Conservation (phyloP, 2,797 vertebrate genomes). For the Octomys mimax region DNA sequence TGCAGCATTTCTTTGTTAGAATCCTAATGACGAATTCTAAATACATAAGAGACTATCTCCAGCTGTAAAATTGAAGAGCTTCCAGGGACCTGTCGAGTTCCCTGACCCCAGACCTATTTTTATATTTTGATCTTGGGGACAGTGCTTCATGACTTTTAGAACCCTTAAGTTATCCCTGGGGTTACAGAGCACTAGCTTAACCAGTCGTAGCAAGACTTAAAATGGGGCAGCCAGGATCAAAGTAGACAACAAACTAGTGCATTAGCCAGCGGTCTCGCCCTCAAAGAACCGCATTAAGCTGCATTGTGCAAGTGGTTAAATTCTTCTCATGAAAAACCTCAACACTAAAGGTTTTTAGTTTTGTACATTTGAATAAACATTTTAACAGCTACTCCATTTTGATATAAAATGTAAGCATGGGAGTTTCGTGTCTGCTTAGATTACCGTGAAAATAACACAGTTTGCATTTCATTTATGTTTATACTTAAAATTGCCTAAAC, state of each 20-base stretch:
- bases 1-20: constrained; percentile 91
- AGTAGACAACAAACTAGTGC: constrained; percentile 88
- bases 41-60: constrained; percentile 91
- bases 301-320: constrained; percentile 79
- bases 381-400: constrained; percentile 61
- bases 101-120: constrained; percentile 91
- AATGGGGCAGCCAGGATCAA: constrained; percentile 90
- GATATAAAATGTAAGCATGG: constrained; percentile 78
- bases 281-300: constrained; percentile 81
- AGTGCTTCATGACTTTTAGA: constrained; percentile 88
- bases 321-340: constrained; percentile 77
- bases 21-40: constrained; percentile 92
- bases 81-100: constrained; percentile 89
- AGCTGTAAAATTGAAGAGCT: constrained; percentile 91
- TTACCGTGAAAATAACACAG: constrained; percentile 65
- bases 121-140: constrained; percentile 91
- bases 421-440: constrained; percentile 29
- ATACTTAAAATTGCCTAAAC: constrained; percentile 55
- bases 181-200: constrained; percentile 90
- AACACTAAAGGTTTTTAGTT: constrained; percentile 67
- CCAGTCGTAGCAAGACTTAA: constrained; percentile 89
- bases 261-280: constrained; percentile 88
- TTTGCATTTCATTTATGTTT: constrained; percentile 42
- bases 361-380: constrained; percentile 63
- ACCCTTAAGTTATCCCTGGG: constrained; percentile 89